Percentiles rank a stretch among this genome's conserved stretches.
These are phyloP conservation scores for Tauraco hartlaubi DNA, from an alignment of 2,797 vertebrate species.

Conservation along the genomic window DNA sequence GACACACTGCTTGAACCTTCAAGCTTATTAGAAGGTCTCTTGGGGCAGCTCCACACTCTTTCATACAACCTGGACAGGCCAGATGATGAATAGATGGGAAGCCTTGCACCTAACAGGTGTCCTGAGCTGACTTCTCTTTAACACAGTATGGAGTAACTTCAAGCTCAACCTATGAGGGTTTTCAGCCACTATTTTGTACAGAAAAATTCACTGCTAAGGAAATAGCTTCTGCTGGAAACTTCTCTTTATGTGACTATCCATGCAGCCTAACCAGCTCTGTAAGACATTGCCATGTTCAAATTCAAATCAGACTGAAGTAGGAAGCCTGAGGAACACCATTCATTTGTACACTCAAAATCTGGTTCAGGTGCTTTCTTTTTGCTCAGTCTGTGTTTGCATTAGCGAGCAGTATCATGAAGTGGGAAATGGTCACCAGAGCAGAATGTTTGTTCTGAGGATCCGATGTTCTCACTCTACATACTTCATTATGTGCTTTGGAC, in stretches of 20 bases:
- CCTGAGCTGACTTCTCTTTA: neutral
- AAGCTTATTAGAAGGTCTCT: neutral
- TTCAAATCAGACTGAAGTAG: neutral
- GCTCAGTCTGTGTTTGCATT: neutral
- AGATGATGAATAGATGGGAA: neutral
- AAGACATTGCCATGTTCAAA: neutral
- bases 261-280: neutral
- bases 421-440: neutral
- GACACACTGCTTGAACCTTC: neutral
- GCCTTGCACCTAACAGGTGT: neutral
- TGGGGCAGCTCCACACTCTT: neutral
- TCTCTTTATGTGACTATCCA: neutral
- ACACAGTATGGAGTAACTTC: neutral
- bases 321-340: neutral
- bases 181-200: neutral
- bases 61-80: neutral
- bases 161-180: neutral
- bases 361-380: neutral
- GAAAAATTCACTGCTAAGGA: neutral
- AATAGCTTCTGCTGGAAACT: neutral
- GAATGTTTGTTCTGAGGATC: neutral
- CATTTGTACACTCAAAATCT: neutral
- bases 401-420: neutral
- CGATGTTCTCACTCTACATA: neutral
- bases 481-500: neutral